Percentiles rank a stretch among this genome's conserved stretches.
phyloP scores from a whole-genome alignment of 2,113 vertebrate species.

The Garra rufa region DNA sequence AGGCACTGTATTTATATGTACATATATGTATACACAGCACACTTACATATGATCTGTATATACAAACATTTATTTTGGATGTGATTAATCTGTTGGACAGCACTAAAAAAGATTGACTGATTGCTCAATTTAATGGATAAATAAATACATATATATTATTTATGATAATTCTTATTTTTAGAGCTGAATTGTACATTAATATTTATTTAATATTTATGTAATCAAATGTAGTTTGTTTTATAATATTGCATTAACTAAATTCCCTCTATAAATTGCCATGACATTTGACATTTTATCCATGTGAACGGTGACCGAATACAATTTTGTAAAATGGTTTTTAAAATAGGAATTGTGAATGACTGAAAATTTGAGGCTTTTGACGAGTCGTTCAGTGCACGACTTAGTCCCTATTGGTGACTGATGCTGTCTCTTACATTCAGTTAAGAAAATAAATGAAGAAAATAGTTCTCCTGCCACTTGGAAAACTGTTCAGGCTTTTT shows the following conservation, averaged over 20 bases:
- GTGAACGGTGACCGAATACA: not conserved
- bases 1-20: too few relatives aligned
- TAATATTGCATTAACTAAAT: not conserved
- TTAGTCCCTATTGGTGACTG: conserved; percentile 31
- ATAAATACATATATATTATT: too few relatives aligned
- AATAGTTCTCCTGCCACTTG: conserved; percentile 44
- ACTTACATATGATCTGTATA: too few relatives aligned
- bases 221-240: too few relatives aligned
- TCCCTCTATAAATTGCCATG: not conserved
- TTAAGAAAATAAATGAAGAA: conserved; percentile 45
- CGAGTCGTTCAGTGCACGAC: not conserved
- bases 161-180: not conserved
- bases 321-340: not conserved
- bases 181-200: too few relatives aligned
- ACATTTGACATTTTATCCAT: not conserved
- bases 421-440: conserved; percentile 21
- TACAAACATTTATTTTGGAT: too few relatives aligned
- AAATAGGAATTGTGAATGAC: not conserved
- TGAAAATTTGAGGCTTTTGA: not conserved
- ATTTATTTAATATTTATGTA: too few relatives aligned
- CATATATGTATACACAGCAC: too few relatives aligned
- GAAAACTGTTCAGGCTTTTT: conserved; percentile 35
- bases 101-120: too few relatives aligned
- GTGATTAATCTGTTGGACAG: too few relatives aligned
- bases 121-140: too few relatives aligned